phyloP scores from a whole-genome alignment of 2,888 invertebrate species.

The Zhuqinia jingwanae region DNA sequence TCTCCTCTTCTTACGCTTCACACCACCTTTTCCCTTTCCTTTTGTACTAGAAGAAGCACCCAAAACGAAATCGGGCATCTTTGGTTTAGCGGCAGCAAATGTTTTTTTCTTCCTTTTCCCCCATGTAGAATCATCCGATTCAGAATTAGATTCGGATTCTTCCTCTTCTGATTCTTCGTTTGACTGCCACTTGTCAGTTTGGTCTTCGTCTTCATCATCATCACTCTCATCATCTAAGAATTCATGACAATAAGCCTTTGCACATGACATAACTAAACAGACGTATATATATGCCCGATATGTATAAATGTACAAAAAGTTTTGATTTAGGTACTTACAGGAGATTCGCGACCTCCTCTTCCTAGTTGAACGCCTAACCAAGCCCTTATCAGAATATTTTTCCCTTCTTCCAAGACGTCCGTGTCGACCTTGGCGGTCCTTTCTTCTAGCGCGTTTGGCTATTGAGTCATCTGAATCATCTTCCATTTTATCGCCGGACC shows the following conservation, averaged over 20 bases:
- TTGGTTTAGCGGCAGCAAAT: constrained; percentile 69
- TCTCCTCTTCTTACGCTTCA: constrained; percentile 79
- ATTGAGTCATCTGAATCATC: constrained; percentile 78
- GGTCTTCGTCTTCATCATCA: constrained; percentile 80
- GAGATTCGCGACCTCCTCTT: constrained; percentile 74
- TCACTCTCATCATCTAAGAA: constrained; percentile 79
- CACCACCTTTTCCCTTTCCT: constrained; percentile 75
- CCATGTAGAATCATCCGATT: constrained; percentile 85
- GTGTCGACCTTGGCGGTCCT: constrained; percentile 71
- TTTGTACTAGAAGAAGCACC: constrained; percentile 66
- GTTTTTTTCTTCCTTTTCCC: constrained; percentile 82
- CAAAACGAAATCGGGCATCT: constrained; percentile 70
- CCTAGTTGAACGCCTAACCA: constrained; percentile 78
- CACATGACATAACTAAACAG: background rate
- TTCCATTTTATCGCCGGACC: constrained; percentile 77
- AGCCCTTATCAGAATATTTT: constrained; percentile 75
- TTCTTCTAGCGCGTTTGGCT: constrained; percentile 59
- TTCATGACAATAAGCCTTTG: no score
- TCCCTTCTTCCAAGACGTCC: constrained; percentile 76
- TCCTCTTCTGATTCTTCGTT: constrained; percentile 75
- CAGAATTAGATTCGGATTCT: constrained; percentile 83
- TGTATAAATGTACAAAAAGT: constrained; percentile 40
- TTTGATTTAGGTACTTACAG: constrained; percentile 74
- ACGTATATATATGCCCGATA: background rate
- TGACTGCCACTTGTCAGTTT: constrained; percentile 79